phyloP scores from a whole-genome alignment of 35 echinoderm and acorn worm genomes.

The Hemicentrotus pulcherrimus region DNA sequence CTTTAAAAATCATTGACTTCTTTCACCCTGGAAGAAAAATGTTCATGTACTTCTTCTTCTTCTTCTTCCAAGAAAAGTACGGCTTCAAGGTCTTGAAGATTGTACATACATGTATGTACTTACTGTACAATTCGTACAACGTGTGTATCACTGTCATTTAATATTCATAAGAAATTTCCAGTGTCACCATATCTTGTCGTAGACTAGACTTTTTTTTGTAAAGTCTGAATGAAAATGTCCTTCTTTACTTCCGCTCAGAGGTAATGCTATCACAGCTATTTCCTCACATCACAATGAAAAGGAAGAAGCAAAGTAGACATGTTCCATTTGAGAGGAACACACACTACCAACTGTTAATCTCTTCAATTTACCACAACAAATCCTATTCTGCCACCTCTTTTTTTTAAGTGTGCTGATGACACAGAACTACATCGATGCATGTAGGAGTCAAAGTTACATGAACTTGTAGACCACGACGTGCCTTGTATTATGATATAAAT shows the following conservation, averaged over 20 bases:
- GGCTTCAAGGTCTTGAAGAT: no score
- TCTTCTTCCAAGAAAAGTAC: no score
- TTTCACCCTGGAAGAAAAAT: no score
- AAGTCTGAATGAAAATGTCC: constrained; percentile 2
- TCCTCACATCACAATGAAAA: not conserved
- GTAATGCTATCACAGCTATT: constrained; percentile 10
- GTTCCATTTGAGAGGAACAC: not conserved
- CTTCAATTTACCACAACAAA: not conserved
- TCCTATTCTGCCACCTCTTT: not conserved
- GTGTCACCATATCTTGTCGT: not conserved
- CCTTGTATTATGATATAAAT: no score
- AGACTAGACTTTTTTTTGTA: not conserved
- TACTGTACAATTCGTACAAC: no score
- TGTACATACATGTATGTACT: no score
- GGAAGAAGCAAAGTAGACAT: constrained; percentile 1
- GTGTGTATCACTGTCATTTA: not conserved
- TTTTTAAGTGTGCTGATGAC: constrained; percentile 4
- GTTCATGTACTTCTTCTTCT: no score
- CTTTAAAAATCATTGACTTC: no score
- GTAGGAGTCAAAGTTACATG: not conserved
- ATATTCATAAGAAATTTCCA: not conserved
- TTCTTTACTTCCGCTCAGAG: not conserved
- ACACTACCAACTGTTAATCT: constrained; percentile 2
- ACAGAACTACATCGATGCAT: not conserved
- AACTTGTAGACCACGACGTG: no score